Conservation (phyloP, 2,797 vertebrate genomes). For the Cephalopachus bancanus region DNA sequence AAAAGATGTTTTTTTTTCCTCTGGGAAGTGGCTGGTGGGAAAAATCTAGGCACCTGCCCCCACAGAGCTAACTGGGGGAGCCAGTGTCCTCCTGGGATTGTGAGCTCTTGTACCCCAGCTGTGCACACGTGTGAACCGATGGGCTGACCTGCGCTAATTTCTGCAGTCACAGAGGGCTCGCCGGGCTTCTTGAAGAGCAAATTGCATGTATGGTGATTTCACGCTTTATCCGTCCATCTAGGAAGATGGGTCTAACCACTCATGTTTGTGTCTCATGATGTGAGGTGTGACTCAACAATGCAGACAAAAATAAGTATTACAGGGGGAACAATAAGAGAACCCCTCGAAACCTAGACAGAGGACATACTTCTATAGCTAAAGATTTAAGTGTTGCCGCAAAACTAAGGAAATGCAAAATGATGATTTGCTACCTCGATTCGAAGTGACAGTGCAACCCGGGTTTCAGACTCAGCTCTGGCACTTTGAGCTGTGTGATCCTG, state of each 20-base stretch:
- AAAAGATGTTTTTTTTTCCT: background rate
- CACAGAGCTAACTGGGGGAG: accelerated
- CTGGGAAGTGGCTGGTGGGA: background rate
- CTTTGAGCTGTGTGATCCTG: background rate
- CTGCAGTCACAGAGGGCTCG: background rate
- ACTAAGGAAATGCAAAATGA: background rate
- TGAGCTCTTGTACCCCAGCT: accelerated
- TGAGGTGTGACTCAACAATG: background rate
- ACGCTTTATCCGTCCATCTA: too few relatives aligned
- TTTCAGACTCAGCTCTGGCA: background rate
- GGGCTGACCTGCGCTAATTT: background rate
- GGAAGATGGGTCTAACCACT: background rate
- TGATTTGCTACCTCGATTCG: background rate
- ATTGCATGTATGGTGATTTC: too few relatives aligned
- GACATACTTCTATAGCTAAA: background rate
- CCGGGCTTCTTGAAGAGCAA: background rate
- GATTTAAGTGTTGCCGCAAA: background rate
- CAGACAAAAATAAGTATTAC: too few relatives aligned
- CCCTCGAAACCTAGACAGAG: background rate
- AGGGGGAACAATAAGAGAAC: background rate
- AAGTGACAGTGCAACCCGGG: background rate
- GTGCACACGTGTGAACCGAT: accelerated
- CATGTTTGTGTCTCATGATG: background rate
- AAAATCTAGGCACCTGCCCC: accelerated
- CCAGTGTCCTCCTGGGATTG: accelerated